These are phyloP conservation scores for Drosophila nebulosa DNA, from an alignment of 1,140 invertebrate species.

Conservation along the genomic window DNA sequence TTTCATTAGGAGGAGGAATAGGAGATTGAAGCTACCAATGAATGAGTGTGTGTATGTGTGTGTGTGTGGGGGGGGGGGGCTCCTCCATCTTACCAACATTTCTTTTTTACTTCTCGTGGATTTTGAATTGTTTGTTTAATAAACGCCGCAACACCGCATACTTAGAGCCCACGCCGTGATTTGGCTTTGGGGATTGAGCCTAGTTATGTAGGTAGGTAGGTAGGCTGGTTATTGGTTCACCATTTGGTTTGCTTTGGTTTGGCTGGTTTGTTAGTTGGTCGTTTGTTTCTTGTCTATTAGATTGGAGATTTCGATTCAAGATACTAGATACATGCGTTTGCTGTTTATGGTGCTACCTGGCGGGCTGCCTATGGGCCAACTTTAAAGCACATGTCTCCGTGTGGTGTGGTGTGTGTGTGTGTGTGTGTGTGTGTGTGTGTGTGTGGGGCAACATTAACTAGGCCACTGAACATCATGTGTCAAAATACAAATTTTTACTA, in stretches of 20 bases:
- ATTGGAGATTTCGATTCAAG: slow-evolving; percentile 40
- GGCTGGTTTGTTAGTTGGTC: not conserved
- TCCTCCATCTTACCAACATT: not conserved
- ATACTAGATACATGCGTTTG: slow-evolving; percentile 49
- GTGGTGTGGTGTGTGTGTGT: slow-evolving; percentile 8
- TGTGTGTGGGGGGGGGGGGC: slow-evolving; percentile 21
- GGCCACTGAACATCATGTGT: slow-evolving; percentile 63
- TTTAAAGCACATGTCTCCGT: slow-evolving; percentile 59
- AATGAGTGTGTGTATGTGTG: not conserved
- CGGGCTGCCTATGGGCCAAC: slow-evolving; percentile 23
- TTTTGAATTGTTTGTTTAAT: slow-evolving; percentile 62
- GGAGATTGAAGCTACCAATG: not conserved
- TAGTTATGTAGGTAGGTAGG: slow-evolving; percentile 35
- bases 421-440: no score
- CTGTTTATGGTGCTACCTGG: slow-evolving; percentile 47
- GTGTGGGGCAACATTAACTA: slow-evolving; percentile 62
- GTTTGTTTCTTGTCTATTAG: slow-evolving; percentile 8
- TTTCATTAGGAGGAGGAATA: slow-evolving; percentile 13
- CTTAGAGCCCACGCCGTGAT: slow-evolving; percentile 63
- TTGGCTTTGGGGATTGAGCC: not conserved
- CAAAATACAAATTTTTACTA: slow-evolving; percentile 1
- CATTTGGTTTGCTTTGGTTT: slow-evolving; percentile 24
- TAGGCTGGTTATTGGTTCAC: slow-evolving; percentile 35
- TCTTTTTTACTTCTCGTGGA: slow-evolving; percentile 28
- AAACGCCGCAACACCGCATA: slow-evolving; percentile 48